These are phyloP conservation scores for Linnaemya tessellans DNA, from an alignment of 2,888 invertebrate species.

Conservation along the genomic window DNA sequence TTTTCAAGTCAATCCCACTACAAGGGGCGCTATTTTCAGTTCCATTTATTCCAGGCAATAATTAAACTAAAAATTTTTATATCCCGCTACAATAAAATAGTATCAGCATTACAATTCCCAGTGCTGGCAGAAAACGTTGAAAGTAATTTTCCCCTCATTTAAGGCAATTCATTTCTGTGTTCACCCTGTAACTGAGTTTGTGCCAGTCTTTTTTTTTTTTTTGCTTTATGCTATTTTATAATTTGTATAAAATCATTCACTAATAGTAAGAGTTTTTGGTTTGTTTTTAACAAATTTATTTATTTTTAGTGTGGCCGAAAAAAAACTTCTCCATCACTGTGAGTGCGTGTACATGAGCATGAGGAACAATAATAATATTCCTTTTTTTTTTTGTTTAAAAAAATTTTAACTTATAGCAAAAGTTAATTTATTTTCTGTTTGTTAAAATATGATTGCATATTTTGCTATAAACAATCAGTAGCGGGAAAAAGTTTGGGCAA, in stretches of 20 bases:
- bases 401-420: constrained; percentile 58
- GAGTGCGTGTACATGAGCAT: constrained; percentile 4
- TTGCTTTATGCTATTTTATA: constrained; percentile 7
- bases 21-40: not conserved
- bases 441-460: constrained; percentile 69
- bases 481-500: not conserved
- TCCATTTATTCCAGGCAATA: not conserved
- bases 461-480: constrained; percentile 29
- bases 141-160: not conserved
- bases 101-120: too few species aligned
- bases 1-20: not conserved
- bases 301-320: not conserved
- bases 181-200: not conserved
- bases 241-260: constrained; percentile 55
- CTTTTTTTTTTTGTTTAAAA: constrained; percentile 34
- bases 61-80: too few species aligned
- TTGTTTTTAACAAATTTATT: constrained; percentile 46
- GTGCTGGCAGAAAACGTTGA: not conserved
- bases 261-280: constrained; percentile 31
- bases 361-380: constrained; percentile 6
- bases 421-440: constrained; percentile 73
- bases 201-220: not conserved
- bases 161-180: not conserved
- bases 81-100: too few species aligned
- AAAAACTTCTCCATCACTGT: constrained; percentile 1